These are phyloP conservation scores for Atrina japonica DNA, from an alignment of 2,888 invertebrate genomes.

Conservation along the genomic window DNA sequence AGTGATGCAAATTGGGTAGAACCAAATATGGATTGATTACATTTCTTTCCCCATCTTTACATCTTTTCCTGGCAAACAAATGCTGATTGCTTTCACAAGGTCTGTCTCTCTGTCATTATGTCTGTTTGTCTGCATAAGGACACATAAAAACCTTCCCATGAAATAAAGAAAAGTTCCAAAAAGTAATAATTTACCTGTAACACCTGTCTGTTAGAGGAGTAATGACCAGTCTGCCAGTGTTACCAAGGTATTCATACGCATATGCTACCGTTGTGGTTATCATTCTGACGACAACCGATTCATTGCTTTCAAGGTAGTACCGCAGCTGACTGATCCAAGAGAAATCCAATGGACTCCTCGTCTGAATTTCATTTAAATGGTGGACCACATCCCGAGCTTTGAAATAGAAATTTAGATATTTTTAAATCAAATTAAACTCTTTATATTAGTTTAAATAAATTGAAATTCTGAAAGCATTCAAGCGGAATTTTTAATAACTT, in stretches of 20 bases:
- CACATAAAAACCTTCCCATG: too few species aligned
- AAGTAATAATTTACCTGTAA: conserved; percentile 76
- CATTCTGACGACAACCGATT: conserved; percentile 78
- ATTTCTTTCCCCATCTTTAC: too few species aligned
- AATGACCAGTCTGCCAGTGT: conserved; percentile 79
- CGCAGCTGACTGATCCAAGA: conserved; percentile 80
- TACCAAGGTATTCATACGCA: conserved; percentile 80
- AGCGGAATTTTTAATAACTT: too few species aligned
- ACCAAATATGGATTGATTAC: neutral
- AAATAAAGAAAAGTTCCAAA: too few species aligned
- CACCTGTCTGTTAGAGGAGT: conserved; percentile 81
- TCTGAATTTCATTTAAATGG: conserved; percentile 64
- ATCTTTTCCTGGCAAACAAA: too few species aligned
- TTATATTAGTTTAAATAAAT: too few species aligned
- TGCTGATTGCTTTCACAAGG: too few species aligned
- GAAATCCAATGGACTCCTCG: conserved; percentile 74
- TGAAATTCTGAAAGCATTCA: too few species aligned
- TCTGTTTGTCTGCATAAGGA: too few species aligned
- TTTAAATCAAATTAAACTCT: too few species aligned
- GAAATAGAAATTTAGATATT: conserved; percentile 21
- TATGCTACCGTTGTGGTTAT: conserved; percentile 80
- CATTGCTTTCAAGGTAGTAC: conserved; percentile 78
- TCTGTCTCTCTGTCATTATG: too few species aligned
- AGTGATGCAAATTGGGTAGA: neutral
- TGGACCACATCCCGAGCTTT: conserved; percentile 80